Base-by-base conservation (phyloP, 2,797 vertebrate species). In the Neosalanx taihuensis region DNA sequence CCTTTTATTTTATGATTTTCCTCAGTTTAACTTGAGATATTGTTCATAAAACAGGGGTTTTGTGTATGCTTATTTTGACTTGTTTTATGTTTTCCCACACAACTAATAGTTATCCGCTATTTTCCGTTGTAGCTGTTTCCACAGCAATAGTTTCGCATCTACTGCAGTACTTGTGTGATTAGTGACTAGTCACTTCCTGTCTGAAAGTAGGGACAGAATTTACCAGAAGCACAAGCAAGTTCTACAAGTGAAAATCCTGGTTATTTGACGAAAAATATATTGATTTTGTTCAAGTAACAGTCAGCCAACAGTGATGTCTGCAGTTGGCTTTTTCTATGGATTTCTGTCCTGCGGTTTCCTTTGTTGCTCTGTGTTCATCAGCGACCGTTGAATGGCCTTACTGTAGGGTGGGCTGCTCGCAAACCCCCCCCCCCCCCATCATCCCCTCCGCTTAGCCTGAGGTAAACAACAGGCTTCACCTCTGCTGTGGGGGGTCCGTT, bases 301-400 rank as follows among this genome's bases (percentile, higher is more conserved):
- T 56, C 10, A n/a, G 51, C 51, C 51, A 56, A 17, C 41, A 46
- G 41, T 46, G 41, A 12, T 46, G 9, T 46, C 41, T 46, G 7
- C 41, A 1, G 13, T 12, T 13, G 51, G 18, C 51, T n/a, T 56
- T 56, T 9, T 77, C 79, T 83, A 69, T 60, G 29, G 26, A 73
- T 70, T 79, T 76, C 70, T 73, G 64, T 73, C n/a, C 64, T 35
- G 76, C 13, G 1, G 64, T 84, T 80, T 79, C 29, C 49, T 83
- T 82, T 46, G 41, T 9, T 83, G 84, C 33, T 58, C 10, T 70
- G 53, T 73, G 68, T 82, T 77, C 74, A 70, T 84, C 83, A 79
- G 76, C 62, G 65, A 41, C 82, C 72, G 12, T 67, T 78, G 67
- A 85, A 76, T 79, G 84, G 86, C 84, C 83, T 88, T 88, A 83